phyloP scores from a whole-genome alignment of 2,113 vertebrate species.

The Paracanthobrama guichenoti region DNA sequence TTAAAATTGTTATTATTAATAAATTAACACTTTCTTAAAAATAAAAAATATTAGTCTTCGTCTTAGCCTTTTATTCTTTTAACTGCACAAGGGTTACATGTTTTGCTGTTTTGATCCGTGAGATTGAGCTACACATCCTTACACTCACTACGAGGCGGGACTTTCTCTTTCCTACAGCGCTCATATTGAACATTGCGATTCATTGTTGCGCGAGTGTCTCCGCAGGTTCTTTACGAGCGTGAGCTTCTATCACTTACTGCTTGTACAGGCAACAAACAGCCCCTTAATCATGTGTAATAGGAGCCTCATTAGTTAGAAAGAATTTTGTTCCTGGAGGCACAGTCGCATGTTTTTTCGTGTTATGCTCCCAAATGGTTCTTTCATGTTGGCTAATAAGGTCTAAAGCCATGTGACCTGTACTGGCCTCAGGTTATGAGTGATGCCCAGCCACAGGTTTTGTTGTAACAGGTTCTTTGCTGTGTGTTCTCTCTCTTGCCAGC shows the following conservation, averaged over 20 bases:
- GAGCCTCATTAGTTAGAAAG: slow-evolving; percentile 11
- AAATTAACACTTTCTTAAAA: no score
- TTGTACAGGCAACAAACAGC: neutral
- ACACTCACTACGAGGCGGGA: no score
- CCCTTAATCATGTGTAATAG: slow-evolving; percentile 18
- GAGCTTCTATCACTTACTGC: slow-evolving; percentile 1
- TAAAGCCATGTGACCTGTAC: neutral
- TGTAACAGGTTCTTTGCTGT: neutral
- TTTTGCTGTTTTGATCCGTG: neutral
- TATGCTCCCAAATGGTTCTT: neutral
- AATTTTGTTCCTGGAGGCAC: neutral
- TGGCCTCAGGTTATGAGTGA: neutral
- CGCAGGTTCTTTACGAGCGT: neutral
- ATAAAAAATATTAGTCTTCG: no score
- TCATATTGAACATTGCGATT: neutral
- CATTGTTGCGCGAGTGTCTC: neutral
- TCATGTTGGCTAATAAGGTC: slow-evolving; percentile 6
- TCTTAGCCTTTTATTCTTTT: no score
- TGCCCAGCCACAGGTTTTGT: neutral
- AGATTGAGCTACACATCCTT: neutral
- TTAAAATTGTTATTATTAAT: no score
- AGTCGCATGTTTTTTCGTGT: neutral
- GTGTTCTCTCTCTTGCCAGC: slow-evolving; percentile 68
- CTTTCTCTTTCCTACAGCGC: no score
- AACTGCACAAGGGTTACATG: no score